phyloP scores from a whole-genome alignment of 1,140 invertebrate species.

The Nasonia giraulti region DNA sequence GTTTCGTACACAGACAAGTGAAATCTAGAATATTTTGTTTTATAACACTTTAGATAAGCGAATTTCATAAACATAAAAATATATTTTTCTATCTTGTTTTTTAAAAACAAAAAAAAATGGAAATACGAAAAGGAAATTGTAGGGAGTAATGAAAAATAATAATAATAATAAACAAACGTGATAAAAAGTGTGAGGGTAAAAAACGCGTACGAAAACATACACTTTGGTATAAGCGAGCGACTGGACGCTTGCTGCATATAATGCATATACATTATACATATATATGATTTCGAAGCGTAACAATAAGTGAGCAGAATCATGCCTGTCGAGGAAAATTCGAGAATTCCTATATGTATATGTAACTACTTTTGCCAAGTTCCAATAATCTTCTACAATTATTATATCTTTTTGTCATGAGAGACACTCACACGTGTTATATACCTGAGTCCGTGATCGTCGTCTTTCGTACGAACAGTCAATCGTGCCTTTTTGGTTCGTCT shows the following conservation, averaged over 20 bases:
- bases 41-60: slow-evolving; percentile 33
- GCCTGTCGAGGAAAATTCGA: slow-evolving; percentile 1
- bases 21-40: slow-evolving; percentile 30
- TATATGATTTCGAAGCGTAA: slow-evolving; percentile 7
- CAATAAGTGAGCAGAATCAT: slow-evolving; percentile 2
- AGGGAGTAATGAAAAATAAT: background rate
- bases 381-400: slow-evolving; percentile 20
- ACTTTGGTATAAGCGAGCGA: slow-evolving; percentile 25
- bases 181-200: background rate
- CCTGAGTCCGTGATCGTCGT: slow-evolving; percentile 28
- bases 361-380: slow-evolving; percentile 19
- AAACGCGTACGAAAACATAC: background rate
- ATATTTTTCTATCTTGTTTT: slow-evolving; percentile 49
- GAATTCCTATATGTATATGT: background rate
- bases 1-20: background rate
- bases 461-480: slow-evolving; percentile 27
- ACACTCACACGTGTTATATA: background rate
- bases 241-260: background rate
- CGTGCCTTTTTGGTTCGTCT: slow-evolving; percentile 18
- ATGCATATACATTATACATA: background rate
- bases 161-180: background rate
- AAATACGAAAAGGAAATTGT: background rate
- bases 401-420: background rate
- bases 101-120: background rate
- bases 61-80: slow-evolving; percentile 23